Percentiles rank a stretch among this genome's conserved stretches.
Conservation (phyloP, 2,888 invertebrate genomes). For the Syrista parreyssii region DNA sequence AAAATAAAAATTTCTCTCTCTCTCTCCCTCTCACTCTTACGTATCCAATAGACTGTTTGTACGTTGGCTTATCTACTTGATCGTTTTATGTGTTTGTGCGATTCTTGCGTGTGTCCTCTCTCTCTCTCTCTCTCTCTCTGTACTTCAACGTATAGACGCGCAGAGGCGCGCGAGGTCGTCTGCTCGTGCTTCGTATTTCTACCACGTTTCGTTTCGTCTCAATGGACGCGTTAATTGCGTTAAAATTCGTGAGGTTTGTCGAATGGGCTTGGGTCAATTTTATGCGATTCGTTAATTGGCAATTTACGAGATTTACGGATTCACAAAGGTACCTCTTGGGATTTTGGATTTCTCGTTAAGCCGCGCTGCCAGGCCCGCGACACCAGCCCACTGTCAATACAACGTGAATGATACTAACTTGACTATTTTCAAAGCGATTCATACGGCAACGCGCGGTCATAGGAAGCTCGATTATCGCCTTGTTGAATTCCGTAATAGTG, state of each 20-base stretch:
- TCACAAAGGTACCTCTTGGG: not conserved
- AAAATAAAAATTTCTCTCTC: not conserved
- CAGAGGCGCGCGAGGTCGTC: not conserved
- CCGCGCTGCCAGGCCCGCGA: not conserved
- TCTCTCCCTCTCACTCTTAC: not conserved
- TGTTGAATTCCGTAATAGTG: not conserved
- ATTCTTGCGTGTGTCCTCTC: not conserved
- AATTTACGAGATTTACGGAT: constrained; percentile 11
- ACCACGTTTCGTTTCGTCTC: constrained; percentile 3
- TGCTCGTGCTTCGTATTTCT: not conserved
- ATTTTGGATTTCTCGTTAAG: not conserved
- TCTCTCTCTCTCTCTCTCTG: not conserved
- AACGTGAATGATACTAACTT: not conserved
- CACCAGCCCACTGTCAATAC: not conserved
- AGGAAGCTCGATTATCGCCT: not conserved
- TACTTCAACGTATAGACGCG: not conserved
- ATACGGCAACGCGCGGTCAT: not conserved
- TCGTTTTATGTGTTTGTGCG: not conserved
- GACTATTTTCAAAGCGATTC: not conserved
- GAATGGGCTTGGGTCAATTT: constrained; percentile 5
- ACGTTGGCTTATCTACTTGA: not conserved
- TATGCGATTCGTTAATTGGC: constrained; percentile 18
- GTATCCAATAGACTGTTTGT: not conserved
- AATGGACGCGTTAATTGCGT: constrained; percentile 21
- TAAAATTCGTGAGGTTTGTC: constrained; percentile 10